Evolutionary conservation across 2,888 invertebrate genomes (phyloP).

Genomic region (Drosophila picticornis): DNA sequence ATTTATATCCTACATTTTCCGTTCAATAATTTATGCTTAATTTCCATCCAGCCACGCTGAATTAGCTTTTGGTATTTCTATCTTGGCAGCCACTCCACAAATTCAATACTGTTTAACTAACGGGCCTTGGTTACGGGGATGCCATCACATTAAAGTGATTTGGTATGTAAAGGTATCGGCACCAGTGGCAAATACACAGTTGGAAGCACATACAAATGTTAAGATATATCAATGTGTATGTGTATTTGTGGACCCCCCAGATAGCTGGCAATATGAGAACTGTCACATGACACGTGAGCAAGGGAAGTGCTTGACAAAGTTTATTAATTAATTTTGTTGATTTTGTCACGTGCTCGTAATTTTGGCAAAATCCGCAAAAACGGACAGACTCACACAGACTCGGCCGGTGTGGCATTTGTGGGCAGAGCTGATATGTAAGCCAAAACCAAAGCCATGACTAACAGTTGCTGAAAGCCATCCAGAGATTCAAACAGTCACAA

Average conservation of each 20-base stretch:
- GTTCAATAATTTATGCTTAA: conserved; percentile 20
- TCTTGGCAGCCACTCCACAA: conserved; percentile 35
- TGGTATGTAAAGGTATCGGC: conserved; percentile 20
- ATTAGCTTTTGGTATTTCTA: conserved; percentile 48
- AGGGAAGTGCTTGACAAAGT: conserved; percentile 76
- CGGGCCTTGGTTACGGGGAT: conserved; percentile 9
- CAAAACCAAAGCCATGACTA: conserved; percentile 60
- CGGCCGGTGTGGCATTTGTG: conserved; percentile 2
- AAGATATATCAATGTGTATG: conserved; percentile 8
- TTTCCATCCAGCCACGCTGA: conserved; percentile 18
- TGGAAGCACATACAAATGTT: background rate
- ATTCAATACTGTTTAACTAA: conserved; percentile 62
- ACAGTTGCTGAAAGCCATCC: conserved; percentile 66
- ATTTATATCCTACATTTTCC: background rate
- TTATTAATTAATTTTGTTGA: conserved; percentile 81
- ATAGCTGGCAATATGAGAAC: conserved; percentile 63
- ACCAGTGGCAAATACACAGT: conserved; percentile 24
- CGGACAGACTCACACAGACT: conserved; percentile 44
- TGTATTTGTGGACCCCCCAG: conserved; percentile 20
- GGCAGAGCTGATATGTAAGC: conserved; percentile 36
- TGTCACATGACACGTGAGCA: conserved; percentile 71
- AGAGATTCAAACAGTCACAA: conserved; percentile 41
- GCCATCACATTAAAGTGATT: conserved; percentile 30
- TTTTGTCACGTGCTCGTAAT: conserved; percentile 79
- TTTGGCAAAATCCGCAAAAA: conserved; percentile 72